Evolutionary conservation across 1,140 invertebrate species (phyloP).

Genomic region (Venturia canescens): DNA sequence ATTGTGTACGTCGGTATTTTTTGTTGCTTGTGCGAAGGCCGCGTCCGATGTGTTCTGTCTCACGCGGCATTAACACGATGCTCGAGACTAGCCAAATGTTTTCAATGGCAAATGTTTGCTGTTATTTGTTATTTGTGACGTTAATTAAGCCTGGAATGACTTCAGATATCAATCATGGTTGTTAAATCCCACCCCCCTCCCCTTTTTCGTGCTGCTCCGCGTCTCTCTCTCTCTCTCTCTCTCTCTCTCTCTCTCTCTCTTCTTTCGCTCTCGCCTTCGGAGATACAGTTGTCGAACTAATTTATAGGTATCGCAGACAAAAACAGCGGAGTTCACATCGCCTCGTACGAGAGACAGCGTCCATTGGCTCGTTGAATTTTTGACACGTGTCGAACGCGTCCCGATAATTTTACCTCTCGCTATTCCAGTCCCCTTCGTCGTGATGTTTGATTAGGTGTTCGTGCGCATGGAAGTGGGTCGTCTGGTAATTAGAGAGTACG

Average conservation of each 20-base stretch:
- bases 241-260: neutral
- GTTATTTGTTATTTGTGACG: constrained; percentile 32
- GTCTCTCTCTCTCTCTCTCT: constrained; percentile 3
- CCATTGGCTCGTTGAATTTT: constrained; percentile 43
- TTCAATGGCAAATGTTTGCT: constrained; percentile 28
- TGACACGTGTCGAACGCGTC: constrained; percentile 38
- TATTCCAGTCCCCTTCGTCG: constrained; percentile 34
- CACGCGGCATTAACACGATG: constrained; percentile 5
- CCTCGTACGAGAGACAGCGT: constrained; percentile 3
- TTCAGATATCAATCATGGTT: constrained; percentile 22
- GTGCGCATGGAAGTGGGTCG: constrained; percentile 43
- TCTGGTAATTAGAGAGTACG: constrained; percentile 41
- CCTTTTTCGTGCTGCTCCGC: neutral
- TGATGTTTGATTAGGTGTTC: constrained; percentile 45
- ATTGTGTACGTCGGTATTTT: constrained; percentile 19
- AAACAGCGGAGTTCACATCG: neutral
- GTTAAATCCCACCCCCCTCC: neutral
- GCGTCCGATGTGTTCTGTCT: constrained; percentile 4
- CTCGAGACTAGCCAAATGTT: constrained; percentile 28
- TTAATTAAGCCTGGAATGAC: constrained; percentile 33
- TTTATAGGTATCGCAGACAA: constrained; percentile 21
- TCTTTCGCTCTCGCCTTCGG: neutral
- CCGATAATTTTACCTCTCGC: constrained; percentile 43
- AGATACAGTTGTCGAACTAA: constrained; percentile 33
- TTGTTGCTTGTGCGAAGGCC: neutral